Conservation (phyloP, 2,113 vertebrate genomes). For the Vanacampus margaritifer region DNA sequence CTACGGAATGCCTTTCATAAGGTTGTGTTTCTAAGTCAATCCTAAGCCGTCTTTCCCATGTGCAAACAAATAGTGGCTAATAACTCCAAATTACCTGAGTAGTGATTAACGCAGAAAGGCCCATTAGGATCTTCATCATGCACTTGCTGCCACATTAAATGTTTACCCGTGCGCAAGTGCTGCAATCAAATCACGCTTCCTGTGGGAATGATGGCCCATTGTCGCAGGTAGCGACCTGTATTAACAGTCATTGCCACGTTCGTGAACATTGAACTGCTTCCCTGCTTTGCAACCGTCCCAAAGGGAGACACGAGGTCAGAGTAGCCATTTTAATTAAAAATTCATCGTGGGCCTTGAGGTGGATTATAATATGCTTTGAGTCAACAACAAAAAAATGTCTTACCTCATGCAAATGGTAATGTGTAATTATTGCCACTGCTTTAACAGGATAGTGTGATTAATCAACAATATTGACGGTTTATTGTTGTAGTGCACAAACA, state of each 20-base stretch:
- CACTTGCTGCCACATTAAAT: constrained; percentile 38
- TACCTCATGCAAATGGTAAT: constrained; percentile 21
- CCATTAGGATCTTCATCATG: constrained; percentile 38
- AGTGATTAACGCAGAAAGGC: constrained; percentile 21
- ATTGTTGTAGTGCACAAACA: constrained; percentile 4
- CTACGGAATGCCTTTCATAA: constrained; percentile 23
- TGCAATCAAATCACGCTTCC: constrained; percentile 11
- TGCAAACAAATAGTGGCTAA: constrained; percentile 5
- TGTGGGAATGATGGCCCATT: constrained; percentile 21
- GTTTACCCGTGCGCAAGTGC: constrained; percentile 18
- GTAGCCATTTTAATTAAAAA: constrained; percentile 42
- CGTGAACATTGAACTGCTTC: constrained; percentile 4
- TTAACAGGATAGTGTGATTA: constrained; percentile 5
- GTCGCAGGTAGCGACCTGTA: constrained; percentile 11
- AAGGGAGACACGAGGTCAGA: constrained; percentile 15
- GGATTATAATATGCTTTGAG: constrained; percentile 6
- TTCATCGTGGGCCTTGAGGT: constrained; percentile 15
- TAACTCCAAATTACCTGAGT: constrained; percentile 8
- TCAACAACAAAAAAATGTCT: constrained; percentile 24
- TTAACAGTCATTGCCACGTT: constrained; percentile 17
- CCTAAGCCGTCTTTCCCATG: constrained; percentile 13
- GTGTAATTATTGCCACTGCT: neutral
- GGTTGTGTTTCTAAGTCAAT: neutral
- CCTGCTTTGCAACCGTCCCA: constrained; percentile 16
- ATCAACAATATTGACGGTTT: constrained; percentile 1